phyloP scores from a whole-genome alignment of 2,113 vertebrate species.

The Halcyon malimbica region DNA sequence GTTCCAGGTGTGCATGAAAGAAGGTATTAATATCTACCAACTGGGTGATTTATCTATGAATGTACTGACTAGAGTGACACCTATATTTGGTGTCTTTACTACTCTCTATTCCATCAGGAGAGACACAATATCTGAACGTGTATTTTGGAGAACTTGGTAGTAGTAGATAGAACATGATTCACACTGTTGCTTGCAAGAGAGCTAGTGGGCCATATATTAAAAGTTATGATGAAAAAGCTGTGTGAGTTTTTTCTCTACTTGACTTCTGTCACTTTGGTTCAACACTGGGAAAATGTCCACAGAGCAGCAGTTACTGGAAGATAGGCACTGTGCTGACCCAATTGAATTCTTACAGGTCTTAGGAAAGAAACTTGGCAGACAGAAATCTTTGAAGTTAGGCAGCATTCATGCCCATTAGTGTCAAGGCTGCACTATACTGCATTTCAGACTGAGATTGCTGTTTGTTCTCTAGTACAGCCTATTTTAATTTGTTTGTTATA shows the following conservation, averaged over 20 bases:
- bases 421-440: neutral
- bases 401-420: neutral
- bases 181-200: neutral
- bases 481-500: constrained; percentile 6
- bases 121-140: neutral
- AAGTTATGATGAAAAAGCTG: neutral
- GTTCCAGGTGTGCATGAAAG: neutral
- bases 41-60: neutral
- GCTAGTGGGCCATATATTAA: neutral
- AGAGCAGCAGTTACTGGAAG: neutral
- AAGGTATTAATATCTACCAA: neutral
- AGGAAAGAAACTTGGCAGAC: neutral
- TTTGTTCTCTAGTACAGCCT: neutral
- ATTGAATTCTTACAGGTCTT: neutral
- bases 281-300: neutral
- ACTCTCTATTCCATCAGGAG: neutral
- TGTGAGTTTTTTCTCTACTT: neutral
- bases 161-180: neutral
- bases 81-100: neutral
- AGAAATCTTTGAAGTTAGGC: neutral
- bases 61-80: neutral
- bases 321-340: neutral
- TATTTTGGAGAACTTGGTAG: neutral
- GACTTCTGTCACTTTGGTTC: neutral
- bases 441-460: neutral